Conservation (phyloP, 2,888 invertebrate species). For the Microplitis manilae region DNA sequence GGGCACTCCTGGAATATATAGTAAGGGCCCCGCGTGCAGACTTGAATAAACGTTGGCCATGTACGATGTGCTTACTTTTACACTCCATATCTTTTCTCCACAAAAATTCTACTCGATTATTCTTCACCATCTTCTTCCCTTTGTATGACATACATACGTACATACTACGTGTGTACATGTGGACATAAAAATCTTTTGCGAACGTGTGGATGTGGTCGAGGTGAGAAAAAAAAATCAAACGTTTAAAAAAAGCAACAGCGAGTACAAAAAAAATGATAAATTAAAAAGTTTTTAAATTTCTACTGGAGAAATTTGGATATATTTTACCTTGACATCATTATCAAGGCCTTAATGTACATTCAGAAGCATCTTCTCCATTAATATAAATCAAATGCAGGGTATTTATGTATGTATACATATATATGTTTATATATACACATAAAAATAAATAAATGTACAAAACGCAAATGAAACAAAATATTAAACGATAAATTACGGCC, state of each 20-base stretch:
- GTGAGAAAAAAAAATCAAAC: conserved; percentile 16
- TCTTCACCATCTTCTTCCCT: conserved; percentile 11
- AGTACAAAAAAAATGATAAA: neutral
- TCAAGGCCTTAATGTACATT: neutral
- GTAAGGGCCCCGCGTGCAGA: conserved; percentile 35
- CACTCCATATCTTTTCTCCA: conserved; percentile 25
- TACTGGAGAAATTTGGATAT: conserved; percentile 19
- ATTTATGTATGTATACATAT: neutral
- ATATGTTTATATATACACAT: neutral
- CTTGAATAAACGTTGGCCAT: conserved; percentile 47
- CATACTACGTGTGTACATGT: neutral
- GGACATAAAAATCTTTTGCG: conserved; percentile 11
- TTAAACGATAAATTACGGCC: neutral
- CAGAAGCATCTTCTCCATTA: neutral
- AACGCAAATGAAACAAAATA: neutral
- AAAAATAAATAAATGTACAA: neutral
- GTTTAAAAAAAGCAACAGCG: neutral
- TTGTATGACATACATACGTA: neutral
- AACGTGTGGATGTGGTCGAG: conserved; percentile 23
- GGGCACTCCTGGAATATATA: conserved; percentile 46
- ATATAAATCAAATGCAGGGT: neutral
- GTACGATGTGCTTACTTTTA: conserved; percentile 27
- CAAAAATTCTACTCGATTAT: conserved; percentile 44
- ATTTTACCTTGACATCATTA: conserved; percentile 24
- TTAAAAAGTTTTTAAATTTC: conserved; percentile 12